These are phyloP conservation scores for Lutraria lutraria DNA, from an alignment of 2,888 invertebrate genomes.

Conservation along the genomic window DNA sequence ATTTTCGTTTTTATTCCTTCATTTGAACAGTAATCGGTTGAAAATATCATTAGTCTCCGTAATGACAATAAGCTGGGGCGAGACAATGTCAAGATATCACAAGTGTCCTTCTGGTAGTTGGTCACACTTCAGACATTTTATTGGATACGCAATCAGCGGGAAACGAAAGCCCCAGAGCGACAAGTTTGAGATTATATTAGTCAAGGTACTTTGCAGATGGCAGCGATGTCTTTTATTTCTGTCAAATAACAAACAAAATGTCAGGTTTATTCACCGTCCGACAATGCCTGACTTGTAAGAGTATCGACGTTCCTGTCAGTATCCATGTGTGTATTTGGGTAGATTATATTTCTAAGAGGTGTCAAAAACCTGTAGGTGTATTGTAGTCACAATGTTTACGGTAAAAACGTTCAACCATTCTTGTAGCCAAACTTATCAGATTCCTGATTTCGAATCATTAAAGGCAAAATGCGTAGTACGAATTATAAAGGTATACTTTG, in stretches of 20 bases:
- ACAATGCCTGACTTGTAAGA: too few relatives aligned
- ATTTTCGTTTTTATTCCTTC: not conserved
- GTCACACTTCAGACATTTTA: not conserved
- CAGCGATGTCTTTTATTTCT: not conserved
- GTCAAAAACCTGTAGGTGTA: too few relatives aligned
- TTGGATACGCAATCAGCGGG: not conserved
- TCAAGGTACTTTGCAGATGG: conserved; percentile 3
- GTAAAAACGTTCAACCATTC: too few relatives aligned
- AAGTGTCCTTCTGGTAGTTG: not conserved
- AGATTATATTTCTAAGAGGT: too few relatives aligned
- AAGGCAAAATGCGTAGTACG: too few relatives aligned
- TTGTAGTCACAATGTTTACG: too few relatives aligned
- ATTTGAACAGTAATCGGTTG: not conserved
- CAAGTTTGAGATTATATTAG: not conserved
- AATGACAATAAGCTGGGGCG: not conserved
- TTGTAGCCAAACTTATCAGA: too few relatives aligned
- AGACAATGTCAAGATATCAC: conserved; percentile 13
- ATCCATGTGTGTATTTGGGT: too few relatives aligned
- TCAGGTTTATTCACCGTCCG: not conserved
- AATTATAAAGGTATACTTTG: too few relatives aligned
- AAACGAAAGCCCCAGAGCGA: not conserved
- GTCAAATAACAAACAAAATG: not conserved
- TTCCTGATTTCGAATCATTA: too few relatives aligned
- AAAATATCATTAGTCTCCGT: not conserved
- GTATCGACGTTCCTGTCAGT: too few relatives aligned